phyloP scores from a whole-genome alignment of 2,797 vertebrate species.

The Poeciliopsis paucimaculata region DNA sequence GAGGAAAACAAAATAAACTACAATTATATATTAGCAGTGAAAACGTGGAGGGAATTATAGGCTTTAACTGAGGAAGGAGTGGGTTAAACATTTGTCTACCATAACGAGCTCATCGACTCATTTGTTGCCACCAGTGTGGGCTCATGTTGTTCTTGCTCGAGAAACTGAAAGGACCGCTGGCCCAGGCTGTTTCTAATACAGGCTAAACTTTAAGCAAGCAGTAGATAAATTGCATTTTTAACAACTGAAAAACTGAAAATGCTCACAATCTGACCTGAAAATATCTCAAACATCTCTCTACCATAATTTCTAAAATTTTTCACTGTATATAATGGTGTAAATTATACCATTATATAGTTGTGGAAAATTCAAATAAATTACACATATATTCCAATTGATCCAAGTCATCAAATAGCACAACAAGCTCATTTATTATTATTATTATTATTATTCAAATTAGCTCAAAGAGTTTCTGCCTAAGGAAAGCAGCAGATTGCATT shows the following conservation, averaged over 20 bases:
- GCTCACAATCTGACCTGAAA: not conserved
- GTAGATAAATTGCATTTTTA: not conserved
- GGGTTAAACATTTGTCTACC: constrained; percentile 44
- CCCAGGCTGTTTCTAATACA: not conserved
- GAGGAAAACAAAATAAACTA: not conserved
- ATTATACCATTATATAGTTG: not conserved
- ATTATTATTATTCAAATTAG: no score
- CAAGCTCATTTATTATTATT: no score
- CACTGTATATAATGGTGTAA: no score
- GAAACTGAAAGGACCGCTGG: constrained; percentile 12
- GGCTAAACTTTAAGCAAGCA: not conserved
- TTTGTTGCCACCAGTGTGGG: constrained; percentile 34
- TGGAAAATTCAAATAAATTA: not conserved
- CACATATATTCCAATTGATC: no score
- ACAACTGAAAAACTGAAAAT: not conserved
- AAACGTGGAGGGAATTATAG: not conserved
- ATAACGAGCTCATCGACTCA: constrained; percentile 60
- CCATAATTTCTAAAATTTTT: no score
- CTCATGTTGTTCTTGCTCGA: constrained; percentile 28
- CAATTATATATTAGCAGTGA: not conserved
- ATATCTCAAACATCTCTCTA: not conserved
- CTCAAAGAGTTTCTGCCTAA: no score
- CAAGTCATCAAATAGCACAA: no score
- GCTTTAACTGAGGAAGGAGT: constrained; percentile 33
- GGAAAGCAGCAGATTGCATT: no score